Evolutionary conservation across 2,888 invertebrate species (phyloP).

Genomic region (Cynaeus angustus): DNA sequence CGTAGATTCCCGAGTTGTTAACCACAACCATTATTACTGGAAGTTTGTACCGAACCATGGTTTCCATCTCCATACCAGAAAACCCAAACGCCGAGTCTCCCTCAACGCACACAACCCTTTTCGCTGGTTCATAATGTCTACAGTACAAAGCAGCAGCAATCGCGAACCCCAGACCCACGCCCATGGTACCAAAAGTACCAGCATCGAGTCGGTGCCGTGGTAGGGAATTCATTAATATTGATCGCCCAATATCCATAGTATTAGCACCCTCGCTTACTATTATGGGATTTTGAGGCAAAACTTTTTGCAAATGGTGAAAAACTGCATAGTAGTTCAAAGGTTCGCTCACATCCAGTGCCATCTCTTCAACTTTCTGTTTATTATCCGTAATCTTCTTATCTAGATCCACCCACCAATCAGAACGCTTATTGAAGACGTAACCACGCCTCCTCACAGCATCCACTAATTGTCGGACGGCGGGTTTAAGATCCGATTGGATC

Average conservation of each 20-base stretch:
- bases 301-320: constrained; percentile 86
- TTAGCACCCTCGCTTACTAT: constrained; percentile 98
- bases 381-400: constrained; percentile 83
- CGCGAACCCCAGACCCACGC: constrained; percentile 93
- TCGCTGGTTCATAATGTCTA: constrained; percentile 85
- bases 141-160: constrained; percentile 94
- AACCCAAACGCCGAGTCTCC: constrained; percentile 99
- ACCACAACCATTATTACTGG: constrained; percentile 93
- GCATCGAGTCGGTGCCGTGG: constrained; percentile 95
- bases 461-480: constrained; percentile 80
- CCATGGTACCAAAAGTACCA: constrained; percentile 98
- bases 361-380: constrained; percentile 79
- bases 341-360: constrained; percentile 80
- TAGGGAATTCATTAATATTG: constrained; percentile 87
- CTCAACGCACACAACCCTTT: constrained; percentile 93
- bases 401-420: constrained; percentile 86
- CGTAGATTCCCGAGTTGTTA: constrained; percentile 97
- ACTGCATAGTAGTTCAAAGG: constrained; percentile 97
- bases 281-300: constrained; percentile 86
- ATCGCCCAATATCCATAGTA: constrained; percentile 98
- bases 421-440: constrained; percentile 75
- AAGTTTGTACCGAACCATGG: constrained; percentile 94
- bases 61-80: constrained; percentile 98
- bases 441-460: constrained; percentile 75
- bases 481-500: constrained; percentile 88